Conservation (phyloP, 2,797 vertebrate genomes). For the Parambassis ranga region DNA sequence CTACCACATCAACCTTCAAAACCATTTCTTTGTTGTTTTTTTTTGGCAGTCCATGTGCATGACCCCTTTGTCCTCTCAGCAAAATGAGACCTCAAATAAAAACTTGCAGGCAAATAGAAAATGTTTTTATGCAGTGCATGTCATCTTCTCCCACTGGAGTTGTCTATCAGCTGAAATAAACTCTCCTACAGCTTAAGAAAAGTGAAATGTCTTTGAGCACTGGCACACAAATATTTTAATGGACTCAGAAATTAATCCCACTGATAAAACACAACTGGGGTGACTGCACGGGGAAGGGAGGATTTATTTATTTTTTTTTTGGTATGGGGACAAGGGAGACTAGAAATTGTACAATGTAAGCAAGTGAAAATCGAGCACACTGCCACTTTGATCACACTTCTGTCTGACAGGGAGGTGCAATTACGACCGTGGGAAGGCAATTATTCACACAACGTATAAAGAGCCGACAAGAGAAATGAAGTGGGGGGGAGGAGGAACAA, state of each 20-base stretch:
- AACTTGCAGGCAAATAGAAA: conserved; percentile 33
- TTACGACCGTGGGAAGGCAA: conserved; percentile 82
- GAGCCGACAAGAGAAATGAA: conserved; percentile 61
- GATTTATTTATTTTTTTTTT: conserved; percentile 20
- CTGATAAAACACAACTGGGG: conserved; percentile 45
- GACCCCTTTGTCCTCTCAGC: conserved; percentile 17
- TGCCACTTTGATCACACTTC: conserved; percentile 81
- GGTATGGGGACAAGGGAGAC: conserved; percentile 48
- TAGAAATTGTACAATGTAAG: conserved; percentile 69
- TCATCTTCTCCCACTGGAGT: conserved; percentile 13
- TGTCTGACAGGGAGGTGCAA: conserved; percentile 79
- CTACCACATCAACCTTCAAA: too few relatives aligned
- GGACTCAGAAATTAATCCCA: conserved; percentile 60
- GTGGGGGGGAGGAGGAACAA: conserved; percentile 16
- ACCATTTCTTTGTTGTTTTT: too few relatives aligned
- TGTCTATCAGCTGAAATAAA: conserved; percentile 56
- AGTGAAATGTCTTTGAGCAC: conserved; percentile 50
- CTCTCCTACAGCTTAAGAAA: conserved; percentile 11
- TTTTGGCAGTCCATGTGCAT: too few relatives aligned
- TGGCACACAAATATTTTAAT: conserved; percentile 61
- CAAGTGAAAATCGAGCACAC: conserved; percentile 73
- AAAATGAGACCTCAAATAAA: conserved; percentile 30
- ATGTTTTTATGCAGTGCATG: conserved; percentile 30
- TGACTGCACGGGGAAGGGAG: conserved; percentile 12
- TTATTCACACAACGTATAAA: conserved; percentile 92